A percentile compares a stretch with the other conserved stretches of the same genome.
phyloP scores from a whole-genome alignment of 2,888 invertebrate genomes.

The Agonopterix arenella region DNA sequence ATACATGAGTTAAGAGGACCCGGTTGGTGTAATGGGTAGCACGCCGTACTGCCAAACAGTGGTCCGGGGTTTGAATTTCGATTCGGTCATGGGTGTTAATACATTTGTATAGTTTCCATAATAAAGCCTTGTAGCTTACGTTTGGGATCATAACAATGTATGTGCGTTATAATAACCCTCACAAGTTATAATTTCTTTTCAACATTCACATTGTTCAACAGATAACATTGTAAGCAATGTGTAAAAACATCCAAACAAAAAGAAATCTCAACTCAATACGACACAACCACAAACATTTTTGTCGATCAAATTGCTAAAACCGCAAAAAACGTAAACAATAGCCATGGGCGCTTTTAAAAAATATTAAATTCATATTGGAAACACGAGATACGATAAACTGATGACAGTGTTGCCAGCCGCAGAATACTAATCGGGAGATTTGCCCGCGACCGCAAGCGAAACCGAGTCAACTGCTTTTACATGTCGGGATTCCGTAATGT shows the following conservation, averaged over 20 bases:
- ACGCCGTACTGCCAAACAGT: too few species aligned
- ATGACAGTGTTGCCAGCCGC: conserved; percentile 45
- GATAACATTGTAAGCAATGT: too few species aligned
- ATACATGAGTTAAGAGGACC: too few species aligned
- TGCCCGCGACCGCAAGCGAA: conserved; percentile 44
- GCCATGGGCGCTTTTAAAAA: conserved; percentile 24
- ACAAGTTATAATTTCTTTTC: too few species aligned
- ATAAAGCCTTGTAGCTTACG: too few species aligned
- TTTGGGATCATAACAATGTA: too few species aligned
- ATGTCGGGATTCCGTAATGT: conserved; percentile 9
- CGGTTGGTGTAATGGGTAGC: too few species aligned
- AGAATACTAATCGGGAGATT: conserved; percentile 60
- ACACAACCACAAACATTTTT: conserved; percentile 15
- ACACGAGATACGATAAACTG: conserved; percentile 43
- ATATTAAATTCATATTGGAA: conserved; percentile 41
- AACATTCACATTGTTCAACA: too few species aligned
- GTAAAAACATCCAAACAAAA: conserved; percentile 2
- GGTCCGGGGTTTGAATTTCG: too few species aligned
- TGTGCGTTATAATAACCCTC: too few species aligned
- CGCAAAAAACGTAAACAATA: conserved; percentile 35
- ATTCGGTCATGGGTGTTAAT: too few species aligned
- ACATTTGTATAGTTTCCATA: too few species aligned
- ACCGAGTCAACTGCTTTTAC: conserved; percentile 17
- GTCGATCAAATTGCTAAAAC: conserved; percentile 18
- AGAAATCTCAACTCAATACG: conserved; percentile 5